Evolutionary conservation across 2,113 vertebrate species (phyloP).

Genomic region (Eupsittula cactorum): DNA sequence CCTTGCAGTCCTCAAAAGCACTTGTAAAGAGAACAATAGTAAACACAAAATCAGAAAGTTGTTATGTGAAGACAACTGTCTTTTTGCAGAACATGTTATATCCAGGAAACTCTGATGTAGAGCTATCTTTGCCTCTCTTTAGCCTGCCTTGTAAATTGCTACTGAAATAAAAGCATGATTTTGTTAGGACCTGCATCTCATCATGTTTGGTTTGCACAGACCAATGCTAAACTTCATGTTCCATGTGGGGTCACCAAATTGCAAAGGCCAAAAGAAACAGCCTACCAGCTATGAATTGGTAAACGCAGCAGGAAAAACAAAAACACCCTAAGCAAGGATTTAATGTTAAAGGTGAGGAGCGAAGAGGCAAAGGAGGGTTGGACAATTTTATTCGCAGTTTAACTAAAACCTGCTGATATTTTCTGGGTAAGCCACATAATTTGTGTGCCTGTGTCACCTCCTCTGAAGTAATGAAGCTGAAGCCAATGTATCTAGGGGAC

Average conservation of each 20-base stretch:
- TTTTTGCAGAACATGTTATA: not conserved
- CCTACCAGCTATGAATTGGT: not conserved
- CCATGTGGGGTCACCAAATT: not conserved
- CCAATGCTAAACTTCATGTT: not conserved
- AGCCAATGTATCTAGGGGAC: not conserved
- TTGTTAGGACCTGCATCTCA: not conserved
- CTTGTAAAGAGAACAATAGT: not conserved
- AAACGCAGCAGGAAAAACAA: not conserved
- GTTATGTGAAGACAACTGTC: not conserved
- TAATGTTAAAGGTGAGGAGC: not conserved
- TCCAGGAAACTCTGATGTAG: not conserved
- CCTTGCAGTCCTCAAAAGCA: not conserved
- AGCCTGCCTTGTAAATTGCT: not conserved
- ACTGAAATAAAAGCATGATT: conserved; percentile 8
- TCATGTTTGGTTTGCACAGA: not conserved
- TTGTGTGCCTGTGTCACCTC: not conserved
- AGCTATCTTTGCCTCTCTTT: not conserved
- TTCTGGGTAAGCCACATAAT: not conserved
- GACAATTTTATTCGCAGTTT: not conserved
- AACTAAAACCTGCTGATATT: not conserved
- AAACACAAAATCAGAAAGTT: not conserved
- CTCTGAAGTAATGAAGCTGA: not conserved
- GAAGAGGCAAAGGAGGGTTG: not conserved
- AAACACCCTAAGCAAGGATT: not conserved
- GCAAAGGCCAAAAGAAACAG: not conserved